Base-by-base conservation (phyloP, 2,797 vertebrate genomes). In the Anabas testudineus region DNA sequence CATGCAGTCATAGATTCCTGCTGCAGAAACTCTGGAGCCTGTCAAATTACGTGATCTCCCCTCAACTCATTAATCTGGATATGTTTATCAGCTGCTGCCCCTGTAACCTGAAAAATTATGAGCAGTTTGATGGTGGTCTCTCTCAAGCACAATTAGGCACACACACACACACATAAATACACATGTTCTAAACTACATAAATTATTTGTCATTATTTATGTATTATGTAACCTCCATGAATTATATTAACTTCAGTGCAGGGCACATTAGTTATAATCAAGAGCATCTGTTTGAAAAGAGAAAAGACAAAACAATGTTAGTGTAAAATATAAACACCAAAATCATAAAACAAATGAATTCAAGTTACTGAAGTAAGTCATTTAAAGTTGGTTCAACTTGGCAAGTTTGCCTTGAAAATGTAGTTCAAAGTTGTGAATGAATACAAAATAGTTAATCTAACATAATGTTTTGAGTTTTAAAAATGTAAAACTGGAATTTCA, bases 51-150 rank as follows among this genome's bases (percentile, higher is more conserved):
- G 15, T 62, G 41, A 56, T 37, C 32, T 71, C 48, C 64, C 32
- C 53, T 58, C 22, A 39, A 51, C 21, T 55, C 13, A 6, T 60
- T 49, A 55, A 32, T 56, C 64, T 71, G 80, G 60, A 62, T 58
- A 13, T 39, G 41, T 74, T 81, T 47, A 60, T 58, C 36, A 24
- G 18, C 45, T 71, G 19, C 22, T 43, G 32, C 10, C 57, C 19
- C 21, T 13, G 43, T 28, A 58, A 57, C 39, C 64, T 76, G 32
- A 51, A 69, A 39, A 67, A 39, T 64, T 39, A 69, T n/a, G 21
- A 66, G 34, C 41, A n/a, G 41, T 59, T 26, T 24, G n/a, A 37
- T 7, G n/a, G 46, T 15, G 28, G 19, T 62, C 30, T 56, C 18
- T 39, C 8, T 45, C 28, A 32, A 6, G 2, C n/a, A n/a, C n/a